These are phyloP conservation scores for Folsomia candida DNA, from an alignment of 2,888 invertebrate species.

Conservation along the genomic window DNA sequence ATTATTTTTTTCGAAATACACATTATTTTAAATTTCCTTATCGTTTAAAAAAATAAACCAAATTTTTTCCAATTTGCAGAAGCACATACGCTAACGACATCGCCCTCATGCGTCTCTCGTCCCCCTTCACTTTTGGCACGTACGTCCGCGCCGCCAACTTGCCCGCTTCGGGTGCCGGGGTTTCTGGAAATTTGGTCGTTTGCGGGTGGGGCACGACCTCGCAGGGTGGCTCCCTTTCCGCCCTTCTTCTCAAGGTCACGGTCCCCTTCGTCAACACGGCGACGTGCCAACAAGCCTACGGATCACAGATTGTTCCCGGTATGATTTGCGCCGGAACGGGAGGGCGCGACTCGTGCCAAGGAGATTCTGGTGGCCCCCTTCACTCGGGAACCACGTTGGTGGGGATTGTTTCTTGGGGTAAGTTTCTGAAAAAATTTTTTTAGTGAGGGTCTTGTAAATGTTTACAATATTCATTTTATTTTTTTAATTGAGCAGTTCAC, in stretches of 20 bases:
- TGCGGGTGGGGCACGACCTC: conserved; percentile 42
- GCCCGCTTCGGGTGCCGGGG: conserved; percentile 21
- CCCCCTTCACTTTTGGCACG: conserved; percentile 33
- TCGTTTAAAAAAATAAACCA: too few species aligned
- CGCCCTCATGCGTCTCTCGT: conserved; percentile 42
- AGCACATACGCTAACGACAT: conserved; percentile 49
- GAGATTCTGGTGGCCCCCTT: conserved; percentile 42
- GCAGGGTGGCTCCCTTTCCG: conserved; percentile 27
- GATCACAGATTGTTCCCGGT: conserved; percentile 20
- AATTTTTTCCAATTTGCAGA: too few species aligned
- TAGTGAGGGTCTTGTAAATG: too few species aligned
- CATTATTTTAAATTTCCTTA: too few species aligned
- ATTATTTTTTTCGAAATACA: too few species aligned
- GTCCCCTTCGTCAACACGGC: conserved; percentile 40
- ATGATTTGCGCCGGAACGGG: conserved; percentile 34
- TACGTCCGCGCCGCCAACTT: conserved; percentile 41
- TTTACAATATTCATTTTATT: too few species aligned
- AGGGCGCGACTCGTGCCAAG: conserved; percentile 39
- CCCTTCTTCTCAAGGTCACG: conserved; percentile 46
- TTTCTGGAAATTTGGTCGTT: conserved; percentile 4
- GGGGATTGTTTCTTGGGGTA: conserved; percentile 25
- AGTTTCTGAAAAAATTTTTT: too few species aligned
- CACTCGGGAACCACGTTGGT: conserved; percentile 15
- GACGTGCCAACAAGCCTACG: conserved; percentile 43
- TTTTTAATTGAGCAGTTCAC: too few species aligned